phyloP scores from a whole-genome alignment of 2,113 vertebrate species.

The Campylomormyrus numenius region DNA sequence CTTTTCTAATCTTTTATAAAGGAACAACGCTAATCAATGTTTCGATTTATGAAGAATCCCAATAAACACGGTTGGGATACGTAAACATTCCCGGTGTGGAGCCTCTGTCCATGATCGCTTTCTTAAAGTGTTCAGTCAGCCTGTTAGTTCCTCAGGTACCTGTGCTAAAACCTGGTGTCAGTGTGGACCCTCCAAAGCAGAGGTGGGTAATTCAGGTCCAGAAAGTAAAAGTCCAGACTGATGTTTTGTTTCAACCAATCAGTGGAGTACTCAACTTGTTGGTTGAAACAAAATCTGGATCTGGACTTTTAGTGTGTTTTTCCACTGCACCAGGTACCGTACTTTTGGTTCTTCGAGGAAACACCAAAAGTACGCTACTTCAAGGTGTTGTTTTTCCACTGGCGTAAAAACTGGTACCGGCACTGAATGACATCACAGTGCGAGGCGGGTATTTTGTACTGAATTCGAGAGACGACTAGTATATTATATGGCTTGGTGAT shows the following conservation, averaged over 20 bases:
- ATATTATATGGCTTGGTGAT: too few relatives aligned
- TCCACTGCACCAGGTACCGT: too few relatives aligned
- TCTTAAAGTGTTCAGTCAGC: not conserved
- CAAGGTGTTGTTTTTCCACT: too few relatives aligned
- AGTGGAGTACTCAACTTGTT: not conserved
- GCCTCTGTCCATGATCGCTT: not conserved
- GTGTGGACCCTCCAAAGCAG: not conserved
- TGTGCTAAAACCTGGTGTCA: not conserved
- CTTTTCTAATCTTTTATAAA: conserved; percentile 16
- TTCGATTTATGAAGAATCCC: not conserved
- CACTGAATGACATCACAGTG: too few relatives aligned
- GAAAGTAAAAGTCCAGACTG: not conserved
- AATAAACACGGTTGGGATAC: not conserved
- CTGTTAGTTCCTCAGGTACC: not conserved
- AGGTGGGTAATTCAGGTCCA: not conserved
- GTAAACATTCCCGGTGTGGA: not conserved
- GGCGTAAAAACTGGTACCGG: too few relatives aligned
- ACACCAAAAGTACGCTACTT: too few relatives aligned
- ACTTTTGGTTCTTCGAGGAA: too few relatives aligned
- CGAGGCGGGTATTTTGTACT: too few relatives aligned
- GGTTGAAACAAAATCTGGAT: not conserved
- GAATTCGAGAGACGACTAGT: too few relatives aligned
- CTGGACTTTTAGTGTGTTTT: not conserved
- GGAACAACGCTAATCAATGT: not conserved
- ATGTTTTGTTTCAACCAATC: not conserved